A percentile compares a stretch with the other conserved stretches of the same genome.
Evolutionary conservation across 2,113 vertebrate genomes (phyloP).

Genomic region (Odocoileus virginianus): DNA sequence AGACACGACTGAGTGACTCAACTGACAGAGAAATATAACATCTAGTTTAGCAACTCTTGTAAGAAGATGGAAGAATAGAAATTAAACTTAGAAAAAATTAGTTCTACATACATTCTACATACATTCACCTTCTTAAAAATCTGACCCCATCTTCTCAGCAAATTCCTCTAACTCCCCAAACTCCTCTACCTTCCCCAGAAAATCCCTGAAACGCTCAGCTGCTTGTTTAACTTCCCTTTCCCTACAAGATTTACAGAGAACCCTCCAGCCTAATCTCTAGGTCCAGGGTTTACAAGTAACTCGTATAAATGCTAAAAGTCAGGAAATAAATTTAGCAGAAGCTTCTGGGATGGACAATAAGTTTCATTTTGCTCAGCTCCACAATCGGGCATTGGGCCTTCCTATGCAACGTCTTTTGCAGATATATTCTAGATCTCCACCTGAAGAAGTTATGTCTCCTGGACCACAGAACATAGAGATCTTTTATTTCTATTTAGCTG

Average conservation of each 20-base stretch:
- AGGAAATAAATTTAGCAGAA: not conserved
- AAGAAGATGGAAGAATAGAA: not conserved
- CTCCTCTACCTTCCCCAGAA: not conserved
- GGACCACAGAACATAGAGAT: not conserved
- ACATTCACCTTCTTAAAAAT: not conserved
- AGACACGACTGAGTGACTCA: not conserved
- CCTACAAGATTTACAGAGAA: not conserved
- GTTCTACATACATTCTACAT: not conserved
- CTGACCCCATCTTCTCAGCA: not conserved
- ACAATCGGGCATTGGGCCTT: not conserved
- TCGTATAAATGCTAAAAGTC: not conserved
- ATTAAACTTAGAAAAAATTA: not conserved
- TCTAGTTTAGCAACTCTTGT: not conserved
- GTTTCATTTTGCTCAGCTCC: not conserved
- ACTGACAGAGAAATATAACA: not conserved
- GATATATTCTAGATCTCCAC: not conserved
- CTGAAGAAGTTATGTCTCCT: not conserved
- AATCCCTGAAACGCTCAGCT: not conserved
- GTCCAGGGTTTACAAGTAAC: not conserved
- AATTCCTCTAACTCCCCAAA: not conserved
- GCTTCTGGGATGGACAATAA: not conserved
- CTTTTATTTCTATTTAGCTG: not conserved
- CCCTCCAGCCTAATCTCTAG: not conserved
- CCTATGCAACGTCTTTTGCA: not conserved
- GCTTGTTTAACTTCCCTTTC: not conserved